Conservation (phyloP, 2,797 vertebrate genomes). For the Poecilia wingei region DNA sequence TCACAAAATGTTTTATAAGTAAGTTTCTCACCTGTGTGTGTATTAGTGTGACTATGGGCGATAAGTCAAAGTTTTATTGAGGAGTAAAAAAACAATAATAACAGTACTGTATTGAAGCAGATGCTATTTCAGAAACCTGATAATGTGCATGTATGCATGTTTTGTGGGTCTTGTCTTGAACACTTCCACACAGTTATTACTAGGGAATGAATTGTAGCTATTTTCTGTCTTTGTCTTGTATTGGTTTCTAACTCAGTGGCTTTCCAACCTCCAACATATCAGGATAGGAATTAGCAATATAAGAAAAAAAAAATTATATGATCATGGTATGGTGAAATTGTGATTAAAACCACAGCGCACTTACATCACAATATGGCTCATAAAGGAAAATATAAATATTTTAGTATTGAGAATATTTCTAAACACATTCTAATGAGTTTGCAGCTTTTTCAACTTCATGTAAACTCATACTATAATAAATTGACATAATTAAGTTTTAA, state of each 20-base stretch:
- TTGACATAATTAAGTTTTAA: not conserved
- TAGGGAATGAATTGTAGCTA: not conserved
- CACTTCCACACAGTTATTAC: not conserved
- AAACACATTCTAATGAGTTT: not conserved
- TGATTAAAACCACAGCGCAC: not conserved
- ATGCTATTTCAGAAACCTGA: not conserved
- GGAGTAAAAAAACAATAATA: not conserved
- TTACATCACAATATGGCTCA: not conserved
- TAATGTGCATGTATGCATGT: not conserved
- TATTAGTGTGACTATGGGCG: not conserved
- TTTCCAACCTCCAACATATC: not conserved
- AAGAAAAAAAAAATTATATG: not conserved
- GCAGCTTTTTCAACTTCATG: not conserved
- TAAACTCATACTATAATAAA: not conserved
- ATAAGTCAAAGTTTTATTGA: not conserved
- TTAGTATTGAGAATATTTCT: not conserved
- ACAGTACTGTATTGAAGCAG: not conserved
- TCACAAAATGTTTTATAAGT: not conserved
- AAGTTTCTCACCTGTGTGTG: not conserved
- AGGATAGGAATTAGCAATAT: not conserved
- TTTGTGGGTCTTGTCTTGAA: not conserved
- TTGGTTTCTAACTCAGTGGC: not conserved
- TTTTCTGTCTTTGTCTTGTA: not conserved
- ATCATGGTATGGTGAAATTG: not conserved
- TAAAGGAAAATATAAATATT: not conserved